A percentile compares a stretch with the other conserved stretches of the same genome.
Evolutionary conservation across 2,113 vertebrate species (phyloP).

Genomic region (Myocastor coypus): DNA sequence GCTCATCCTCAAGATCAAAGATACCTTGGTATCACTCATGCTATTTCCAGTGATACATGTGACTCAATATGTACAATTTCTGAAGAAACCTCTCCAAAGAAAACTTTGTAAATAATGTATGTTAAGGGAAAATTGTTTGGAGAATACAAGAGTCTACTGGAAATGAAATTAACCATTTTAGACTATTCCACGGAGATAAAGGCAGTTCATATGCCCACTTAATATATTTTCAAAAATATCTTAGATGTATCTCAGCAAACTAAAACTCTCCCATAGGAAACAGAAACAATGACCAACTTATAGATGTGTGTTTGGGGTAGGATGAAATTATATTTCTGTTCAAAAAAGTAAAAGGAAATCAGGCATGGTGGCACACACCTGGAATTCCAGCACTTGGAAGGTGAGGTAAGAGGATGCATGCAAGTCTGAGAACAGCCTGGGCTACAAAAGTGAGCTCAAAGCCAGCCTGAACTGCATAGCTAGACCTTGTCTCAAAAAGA

Average conservation of each 20-base stretch:
- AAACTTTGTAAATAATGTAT: background rate
- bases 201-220: background rate
- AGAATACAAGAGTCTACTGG: constrained; percentile 9
- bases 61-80: background rate
- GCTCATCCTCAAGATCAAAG: background rate
- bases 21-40: background rate
- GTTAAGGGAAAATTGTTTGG: background rate
- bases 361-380: no score
- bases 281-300: constrained; percentile 63
- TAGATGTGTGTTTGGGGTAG: constrained; percentile 56
- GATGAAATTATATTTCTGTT: constrained; percentile 67
- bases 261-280: constrained; percentile 69
- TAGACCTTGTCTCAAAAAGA: no score
- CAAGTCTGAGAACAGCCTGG: no score
- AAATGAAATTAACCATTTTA: background rate
- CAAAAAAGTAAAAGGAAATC: constrained; percentile 68
- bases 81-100: background rate
- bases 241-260: background rate
- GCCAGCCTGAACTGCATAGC: no score
- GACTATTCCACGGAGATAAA: background rate
- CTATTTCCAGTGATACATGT: constrained; percentile 17
- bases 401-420: no score
- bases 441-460: no score
- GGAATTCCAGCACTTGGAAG: no score
- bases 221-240: constrained; percentile 28